These are phyloP conservation scores for Nestor notabilis DNA, from an alignment of 2,113 vertebrate species.

Conservation along the genomic window DNA sequence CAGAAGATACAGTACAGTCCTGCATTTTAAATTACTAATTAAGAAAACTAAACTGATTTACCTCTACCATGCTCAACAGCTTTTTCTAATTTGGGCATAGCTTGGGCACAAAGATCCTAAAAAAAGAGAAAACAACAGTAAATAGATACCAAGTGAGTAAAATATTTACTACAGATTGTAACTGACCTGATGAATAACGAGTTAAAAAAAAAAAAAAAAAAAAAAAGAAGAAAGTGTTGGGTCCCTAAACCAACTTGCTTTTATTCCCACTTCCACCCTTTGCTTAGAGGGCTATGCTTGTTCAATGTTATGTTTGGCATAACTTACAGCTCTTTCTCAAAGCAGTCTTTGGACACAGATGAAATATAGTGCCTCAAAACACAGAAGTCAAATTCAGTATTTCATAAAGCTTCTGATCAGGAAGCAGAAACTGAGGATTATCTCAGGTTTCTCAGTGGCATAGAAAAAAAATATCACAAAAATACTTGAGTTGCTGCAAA, in stretches of 20 bases:
- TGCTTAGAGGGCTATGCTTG: not conserved
- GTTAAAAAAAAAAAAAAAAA: not conserved
- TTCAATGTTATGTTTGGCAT: not conserved
- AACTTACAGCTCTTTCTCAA: not conserved
- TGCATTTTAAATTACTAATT: not conserved
- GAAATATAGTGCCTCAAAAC: not conserved
- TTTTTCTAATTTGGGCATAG: slow-evolving; percentile 80
- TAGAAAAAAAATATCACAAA: not conserved
- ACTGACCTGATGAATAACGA: not conserved
- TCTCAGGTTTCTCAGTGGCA: not conserved
- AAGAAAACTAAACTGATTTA: slow-evolving; percentile 72
- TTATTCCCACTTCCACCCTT: not conserved
- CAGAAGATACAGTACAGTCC: not conserved
- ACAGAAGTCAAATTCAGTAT: not conserved
- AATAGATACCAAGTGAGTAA: not conserved
- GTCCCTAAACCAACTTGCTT: not conserved
- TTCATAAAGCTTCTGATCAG: not conserved
- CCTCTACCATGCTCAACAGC: slow-evolving; percentile 80
- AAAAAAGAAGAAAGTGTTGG: not conserved
- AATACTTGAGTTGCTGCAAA: not conserved
- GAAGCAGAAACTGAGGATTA: not conserved
- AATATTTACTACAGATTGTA: not conserved
- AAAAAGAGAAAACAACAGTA: slow-evolving; percentile 12
- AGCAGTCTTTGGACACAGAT: not conserved
- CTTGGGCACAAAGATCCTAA: slow-evolving; percentile 80